Evolutionary conservation across 2,888 invertebrate genomes (phyloP).

Genomic region (Lymantria dispar): DNA sequence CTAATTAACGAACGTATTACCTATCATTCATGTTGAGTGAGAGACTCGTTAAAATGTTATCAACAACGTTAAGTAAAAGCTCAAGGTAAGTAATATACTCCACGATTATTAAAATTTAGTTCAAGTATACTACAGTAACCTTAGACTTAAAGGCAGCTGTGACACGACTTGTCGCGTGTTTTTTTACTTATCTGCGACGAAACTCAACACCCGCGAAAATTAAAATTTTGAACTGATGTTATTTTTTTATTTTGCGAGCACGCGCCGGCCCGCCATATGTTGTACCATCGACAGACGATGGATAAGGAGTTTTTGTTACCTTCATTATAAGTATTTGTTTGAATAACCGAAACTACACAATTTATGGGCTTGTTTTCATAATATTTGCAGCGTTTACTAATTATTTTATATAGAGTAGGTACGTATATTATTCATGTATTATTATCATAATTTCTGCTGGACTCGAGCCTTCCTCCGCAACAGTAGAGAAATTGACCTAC

Average conservation of each 20-base stretch:
- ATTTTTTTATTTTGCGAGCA: conserved; percentile 58
- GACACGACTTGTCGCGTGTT: conserved; percentile 48
- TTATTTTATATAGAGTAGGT: too few species aligned
- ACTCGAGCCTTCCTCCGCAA: too few species aligned
- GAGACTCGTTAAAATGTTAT: conserved; percentile 1
- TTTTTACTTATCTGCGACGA: conserved; percentile 58
- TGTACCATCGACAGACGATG: conserved; percentile 45
- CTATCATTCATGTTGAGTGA: not conserved
- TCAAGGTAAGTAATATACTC: not conserved
- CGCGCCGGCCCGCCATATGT: conserved; percentile 76
- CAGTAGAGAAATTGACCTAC: too few species aligned
- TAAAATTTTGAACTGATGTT: conserved; percentile 20
- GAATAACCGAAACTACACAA: too few species aligned
- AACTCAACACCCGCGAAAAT: conserved; percentile 72
- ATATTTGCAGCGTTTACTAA: too few species aligned
- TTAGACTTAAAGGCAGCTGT: conserved; percentile 70
- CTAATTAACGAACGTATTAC: conserved; percentile 1
- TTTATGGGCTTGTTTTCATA: too few species aligned
- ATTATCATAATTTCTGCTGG: too few species aligned
- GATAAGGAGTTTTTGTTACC: conserved; percentile 22
- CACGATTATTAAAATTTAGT: conserved; percentile 6
- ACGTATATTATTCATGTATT: too few species aligned
- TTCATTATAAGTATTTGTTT: not conserved
- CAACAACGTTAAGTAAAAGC: not conserved
- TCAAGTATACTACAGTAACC: conserved; percentile 64